Conservation (phyloP, 2,797 vertebrate genomes). For the Podargus strigoides region DNA sequence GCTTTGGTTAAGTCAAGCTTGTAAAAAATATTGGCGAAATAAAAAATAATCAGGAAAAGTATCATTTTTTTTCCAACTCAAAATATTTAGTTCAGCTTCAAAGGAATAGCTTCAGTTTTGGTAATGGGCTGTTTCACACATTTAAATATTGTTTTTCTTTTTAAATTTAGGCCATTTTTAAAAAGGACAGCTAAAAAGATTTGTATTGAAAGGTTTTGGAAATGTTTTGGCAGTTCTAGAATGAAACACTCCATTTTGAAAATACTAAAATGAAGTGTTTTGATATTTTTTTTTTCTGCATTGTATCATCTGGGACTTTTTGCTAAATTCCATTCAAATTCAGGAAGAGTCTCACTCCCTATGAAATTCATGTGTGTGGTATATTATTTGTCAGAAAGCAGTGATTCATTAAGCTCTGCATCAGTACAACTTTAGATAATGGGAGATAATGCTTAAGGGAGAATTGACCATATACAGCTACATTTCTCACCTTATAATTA, state of each 20-base stretch:
- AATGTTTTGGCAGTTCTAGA: slow-evolving; percentile 33
- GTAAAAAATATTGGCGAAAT: neutral
- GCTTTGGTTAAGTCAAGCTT: neutral
- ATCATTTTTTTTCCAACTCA: neutral
- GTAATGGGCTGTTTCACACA: neutral
- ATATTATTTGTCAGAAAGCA: slow-evolving; percentile 25
- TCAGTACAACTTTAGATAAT: slow-evolving; percentile 8
- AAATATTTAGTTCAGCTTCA: neutral
- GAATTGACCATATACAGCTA: neutral
- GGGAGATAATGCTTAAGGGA: neutral
- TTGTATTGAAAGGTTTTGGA: slow-evolving; percentile 23
- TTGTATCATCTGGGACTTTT: slow-evolving; percentile 27
- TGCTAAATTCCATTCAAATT: slow-evolving; percentile 38
- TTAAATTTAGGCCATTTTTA: neutral
- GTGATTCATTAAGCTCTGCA: neutral
- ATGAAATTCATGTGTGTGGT: neutral
- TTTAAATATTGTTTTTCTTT: neutral
- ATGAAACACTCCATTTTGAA: neutral
- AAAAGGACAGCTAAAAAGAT: slow-evolving; percentile 12
- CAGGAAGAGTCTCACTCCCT: neutral
- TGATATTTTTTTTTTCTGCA: neutral
- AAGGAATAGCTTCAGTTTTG: neutral
- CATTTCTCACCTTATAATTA: neutral
- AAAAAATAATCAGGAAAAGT: neutral
- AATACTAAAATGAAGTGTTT: slow-evolving; percentile 12